Evolutionary conservation across 2,113 vertebrate species (phyloP), one percentile per base, ranked within the genome.

Genomic region (human): DNA sequence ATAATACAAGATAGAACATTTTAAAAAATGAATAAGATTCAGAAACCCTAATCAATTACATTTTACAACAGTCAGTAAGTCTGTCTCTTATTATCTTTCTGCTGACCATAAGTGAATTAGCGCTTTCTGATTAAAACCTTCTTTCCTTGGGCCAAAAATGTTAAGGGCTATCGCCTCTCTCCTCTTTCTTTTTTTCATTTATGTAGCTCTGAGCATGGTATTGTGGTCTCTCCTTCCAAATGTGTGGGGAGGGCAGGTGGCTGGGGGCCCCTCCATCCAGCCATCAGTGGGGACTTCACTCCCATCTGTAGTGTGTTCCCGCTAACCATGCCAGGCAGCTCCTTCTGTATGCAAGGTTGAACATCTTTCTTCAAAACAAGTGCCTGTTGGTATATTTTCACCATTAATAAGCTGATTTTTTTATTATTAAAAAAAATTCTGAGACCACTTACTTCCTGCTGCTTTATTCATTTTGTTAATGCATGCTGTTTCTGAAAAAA

Each of bases 11-110:
- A 50, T 0, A 48, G 68, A 81, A 45, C 43, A 0, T 35, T 73
- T 78, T 68, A 66, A 66, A 95, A 78, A 66, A 95, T 20, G 81
- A 92, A 43, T 80, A 91, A 87, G 64, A 90, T 32, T 96, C 93
- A 88, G 92, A 93, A 94, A 96, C 80, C 3, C 0, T 38, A 14
- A 85, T 88, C 93, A 50, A 9, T 94, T 76, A 27, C 1, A 30
- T 75, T 70, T 89, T 78, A 72, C 23, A 16, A 38, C 35, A 48
- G 50, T n/a, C 20, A 11, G 66, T 25, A 5, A 43, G 78, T 59
- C 93, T 55, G 50, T 45, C 35, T 73, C 35, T 95, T 59, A 25
- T 64, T 89, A 73, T 84, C 80, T 94, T 93, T 73, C 93, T 93
- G 68, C 45, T 94, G 88, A 45, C 52, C 23, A 1, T n/a, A 80